A percentile compares a stretch with the other conserved stretches of the same genome.
Evolutionary conservation across 2,888 invertebrate genomes (phyloP).

Genomic region (Ceratothoa steindachneri): DNA sequence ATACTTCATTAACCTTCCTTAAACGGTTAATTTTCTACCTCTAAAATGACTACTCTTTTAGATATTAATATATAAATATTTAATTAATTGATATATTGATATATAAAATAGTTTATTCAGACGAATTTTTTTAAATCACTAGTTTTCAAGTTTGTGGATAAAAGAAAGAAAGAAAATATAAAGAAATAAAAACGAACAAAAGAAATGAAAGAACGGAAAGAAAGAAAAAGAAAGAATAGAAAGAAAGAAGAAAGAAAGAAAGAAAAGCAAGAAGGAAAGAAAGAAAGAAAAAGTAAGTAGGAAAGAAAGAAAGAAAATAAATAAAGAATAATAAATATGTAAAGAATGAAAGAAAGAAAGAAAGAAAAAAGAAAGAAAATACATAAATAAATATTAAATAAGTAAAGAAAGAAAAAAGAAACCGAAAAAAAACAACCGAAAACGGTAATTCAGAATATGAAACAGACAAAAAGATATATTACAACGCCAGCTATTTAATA

Average conservation of each 20-base stretch:
- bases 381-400: background rate
- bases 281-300: conserved; percentile 47
- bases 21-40: too few species aligned
- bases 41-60: too few species aligned
- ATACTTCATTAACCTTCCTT: too few species aligned
- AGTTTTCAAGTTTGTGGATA: background rate
- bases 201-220: conserved; percentile 69
- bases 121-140: too few species aligned
- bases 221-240: conserved; percentile 48
- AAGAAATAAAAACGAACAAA: conserved; percentile 71
- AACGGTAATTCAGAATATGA: background rate
- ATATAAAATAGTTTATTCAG: too few species aligned
- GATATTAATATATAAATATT: too few species aligned
- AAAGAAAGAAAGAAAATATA: background rate
- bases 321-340: background rate
- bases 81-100: too few species aligned
- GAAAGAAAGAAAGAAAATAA: conserved; percentile 49
- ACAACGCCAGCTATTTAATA: too few species aligned
- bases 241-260: conserved; percentile 51
- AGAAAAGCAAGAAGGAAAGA: conserved; percentile 54
- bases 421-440: background rate
- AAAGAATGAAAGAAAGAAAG: background rate
- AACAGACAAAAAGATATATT: background rate
- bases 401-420: background rate
- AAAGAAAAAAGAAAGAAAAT: background rate